Evolutionary conservation across 2,113 vertebrate species (phyloP).

Genomic region (Tetraodon nigroviridis): DNA sequence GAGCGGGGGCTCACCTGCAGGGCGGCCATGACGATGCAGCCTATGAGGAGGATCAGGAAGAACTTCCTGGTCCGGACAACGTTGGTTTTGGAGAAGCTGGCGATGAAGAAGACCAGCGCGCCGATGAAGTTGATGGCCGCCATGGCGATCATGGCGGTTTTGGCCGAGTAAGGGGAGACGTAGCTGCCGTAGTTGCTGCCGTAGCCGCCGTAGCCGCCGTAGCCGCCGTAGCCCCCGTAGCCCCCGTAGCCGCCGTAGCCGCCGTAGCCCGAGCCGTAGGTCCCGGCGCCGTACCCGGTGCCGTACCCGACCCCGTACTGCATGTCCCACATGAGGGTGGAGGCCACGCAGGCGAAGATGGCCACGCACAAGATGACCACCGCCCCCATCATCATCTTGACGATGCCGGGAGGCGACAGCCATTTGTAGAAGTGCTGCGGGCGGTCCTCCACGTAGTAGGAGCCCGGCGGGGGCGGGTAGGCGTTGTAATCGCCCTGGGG

Average conservation of each 20-base stretch:
- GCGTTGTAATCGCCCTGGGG: constrained; percentile 70
- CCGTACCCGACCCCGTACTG: constrained; percentile 66
- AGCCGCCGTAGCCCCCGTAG: constrained; percentile 34
- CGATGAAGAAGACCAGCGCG: constrained; percentile 74
- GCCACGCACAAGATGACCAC: constrained; percentile 77
- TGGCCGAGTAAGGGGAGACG: constrained; percentile 80
- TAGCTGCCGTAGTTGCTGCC: constrained; percentile 62
- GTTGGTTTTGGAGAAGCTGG: constrained; percentile 74
- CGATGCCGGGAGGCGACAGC: constrained; percentile 80
- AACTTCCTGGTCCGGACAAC: constrained; percentile 74
- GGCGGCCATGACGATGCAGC: constrained; percentile 68
- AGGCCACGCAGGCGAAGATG: constrained; percentile 87
- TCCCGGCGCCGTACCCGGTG: constrained; percentile 16
- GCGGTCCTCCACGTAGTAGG: constrained; percentile 79
- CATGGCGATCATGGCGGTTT: constrained; percentile 84
- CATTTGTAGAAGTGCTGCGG: constrained; percentile 85
- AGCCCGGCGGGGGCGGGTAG: constrained; percentile 78
- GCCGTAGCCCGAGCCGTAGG: constrained; percentile 53
- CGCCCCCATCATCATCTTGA: constrained; percentile 71
- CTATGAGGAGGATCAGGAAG: constrained; percentile 75
- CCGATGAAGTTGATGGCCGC: constrained; percentile 80
- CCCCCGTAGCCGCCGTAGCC: constrained; percentile 27
- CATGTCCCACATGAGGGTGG: constrained; percentile 87
- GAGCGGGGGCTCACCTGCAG: constrained; percentile 66
- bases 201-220: constrained; percentile 51